Percentiles rank a stretch among this genome's conserved stretches.
Conservation (phyloP, 2,888 invertebrate species). For the Tetrapedia diversipes region DNA sequence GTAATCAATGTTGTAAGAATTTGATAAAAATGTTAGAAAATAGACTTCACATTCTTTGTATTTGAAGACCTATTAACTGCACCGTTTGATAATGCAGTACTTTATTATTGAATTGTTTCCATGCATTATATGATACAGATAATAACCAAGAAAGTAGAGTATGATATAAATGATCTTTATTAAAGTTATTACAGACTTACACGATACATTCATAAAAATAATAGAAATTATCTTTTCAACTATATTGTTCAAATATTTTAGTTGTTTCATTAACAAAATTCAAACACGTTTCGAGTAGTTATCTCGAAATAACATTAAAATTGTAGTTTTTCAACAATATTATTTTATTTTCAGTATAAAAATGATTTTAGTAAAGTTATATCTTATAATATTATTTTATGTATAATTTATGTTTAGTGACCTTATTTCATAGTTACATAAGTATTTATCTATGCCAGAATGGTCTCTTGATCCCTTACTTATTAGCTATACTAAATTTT, state of each 20-base stretch:
- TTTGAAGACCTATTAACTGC: neutral
- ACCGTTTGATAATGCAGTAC: constrained; percentile 7
- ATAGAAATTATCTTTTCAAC: constrained; percentile 1
- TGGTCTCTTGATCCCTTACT: neutral
- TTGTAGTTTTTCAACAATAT: too few relatives aligned
- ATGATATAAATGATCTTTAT: neutral
- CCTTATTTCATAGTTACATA: neutral
- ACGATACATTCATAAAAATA: neutral
- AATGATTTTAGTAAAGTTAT: neutral
- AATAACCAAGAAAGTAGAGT: too few relatives aligned
- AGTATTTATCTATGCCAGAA: neutral
- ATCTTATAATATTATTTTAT: neutral
- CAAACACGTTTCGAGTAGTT: too few relatives aligned
- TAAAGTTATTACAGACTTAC: neutral
- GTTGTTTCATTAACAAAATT: neutral
- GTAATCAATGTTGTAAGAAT: neutral
- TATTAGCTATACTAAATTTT: too few relatives aligned
- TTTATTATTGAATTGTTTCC: constrained; percentile 21
- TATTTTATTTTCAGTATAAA: too few relatives aligned
- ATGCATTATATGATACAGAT: too few relatives aligned
- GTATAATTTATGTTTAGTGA: neutral
- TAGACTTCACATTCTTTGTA: neutral
- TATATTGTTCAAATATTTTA: neutral
- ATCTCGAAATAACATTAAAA: too few relatives aligned
- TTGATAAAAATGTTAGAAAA: neutral